Evolutionary conservation across 1,140 invertebrate genomes (phyloP).

Genomic region (Anastrepha obliqua): DNA sequence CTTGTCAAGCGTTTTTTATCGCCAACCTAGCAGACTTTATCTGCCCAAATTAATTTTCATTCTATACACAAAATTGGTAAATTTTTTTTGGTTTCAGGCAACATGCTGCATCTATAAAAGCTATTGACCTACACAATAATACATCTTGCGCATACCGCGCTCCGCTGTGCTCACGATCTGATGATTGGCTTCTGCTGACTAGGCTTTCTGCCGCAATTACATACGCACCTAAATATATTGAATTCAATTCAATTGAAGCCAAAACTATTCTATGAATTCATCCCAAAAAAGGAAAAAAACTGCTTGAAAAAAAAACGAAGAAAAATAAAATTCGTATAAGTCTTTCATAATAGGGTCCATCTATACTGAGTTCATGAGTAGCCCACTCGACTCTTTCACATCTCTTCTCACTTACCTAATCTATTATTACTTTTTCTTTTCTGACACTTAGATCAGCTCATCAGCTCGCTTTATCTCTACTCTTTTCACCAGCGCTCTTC

Average conservation of each 20-base stretch:
- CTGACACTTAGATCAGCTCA: neutral
- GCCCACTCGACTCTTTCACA: too few species aligned
- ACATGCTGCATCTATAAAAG: neutral
- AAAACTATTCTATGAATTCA: neutral
- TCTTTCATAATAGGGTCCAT: neutral
- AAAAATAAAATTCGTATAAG: neutral
- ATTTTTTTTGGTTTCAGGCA: neutral
- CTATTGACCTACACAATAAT: neutral
- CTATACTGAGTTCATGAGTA: neutral
- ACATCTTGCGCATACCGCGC: neutral
- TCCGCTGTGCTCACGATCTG: neutral
- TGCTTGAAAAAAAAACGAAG: neutral
- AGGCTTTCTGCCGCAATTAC: neutral
- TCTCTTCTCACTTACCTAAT: neutral
- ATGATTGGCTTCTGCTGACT: conserved; percentile 29
- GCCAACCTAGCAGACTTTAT: neutral
- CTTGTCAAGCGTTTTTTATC: too few species aligned
- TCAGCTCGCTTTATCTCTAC: neutral
- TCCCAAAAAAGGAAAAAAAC: neutral
- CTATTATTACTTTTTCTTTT: neutral
- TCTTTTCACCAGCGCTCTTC: neutral
- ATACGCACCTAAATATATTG: neutral
- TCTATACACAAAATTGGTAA: neutral
- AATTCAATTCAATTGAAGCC: conserved; percentile 16
- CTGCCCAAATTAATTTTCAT: neutral